phyloP scores from a whole-genome alignment of 2,113 vertebrate genomes.

The Amphiprion percula region DNA sequence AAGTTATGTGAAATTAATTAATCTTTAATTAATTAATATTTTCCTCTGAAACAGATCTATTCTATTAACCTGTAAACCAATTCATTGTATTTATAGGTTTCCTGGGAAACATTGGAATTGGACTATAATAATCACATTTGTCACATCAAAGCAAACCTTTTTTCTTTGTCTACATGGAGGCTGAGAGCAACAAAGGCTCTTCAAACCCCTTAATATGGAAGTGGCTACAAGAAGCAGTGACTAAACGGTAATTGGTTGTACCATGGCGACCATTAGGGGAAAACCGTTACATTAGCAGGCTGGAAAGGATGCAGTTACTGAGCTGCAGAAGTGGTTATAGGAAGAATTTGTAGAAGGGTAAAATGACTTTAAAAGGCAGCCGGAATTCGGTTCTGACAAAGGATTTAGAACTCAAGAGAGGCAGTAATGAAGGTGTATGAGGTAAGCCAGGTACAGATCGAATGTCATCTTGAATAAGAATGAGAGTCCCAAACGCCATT shows the following conservation, averaged over 20 bases:
- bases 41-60: not conserved
- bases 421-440: constrained; percentile 57
- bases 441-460: constrained; percentile 65
- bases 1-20: not conserved
- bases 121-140: not conserved
- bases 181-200: not conserved
- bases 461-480: constrained; percentile 65
- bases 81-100: not conserved
- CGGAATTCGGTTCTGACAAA: constrained; percentile 33
- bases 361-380: constrained; percentile 20
- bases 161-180: not conserved
- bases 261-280: not conserved
- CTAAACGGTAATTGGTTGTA: not conserved
- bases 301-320: constrained; percentile 4
- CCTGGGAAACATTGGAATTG: not conserved
- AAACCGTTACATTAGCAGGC: not conserved
- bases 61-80: constrained; percentile 7
- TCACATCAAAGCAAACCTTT: not conserved
- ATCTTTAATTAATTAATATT: not conserved
- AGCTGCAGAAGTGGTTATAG: constrained; percentile 17
- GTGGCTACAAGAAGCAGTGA: not conserved
- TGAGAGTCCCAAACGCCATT: constrained; percentile 45
- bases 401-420: constrained; percentile 35
- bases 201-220: not conserved
- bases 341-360: constrained; percentile 12